Evolutionary conservation across 2,888 invertebrate species (phyloP).

Genomic region (Cremastinae sp.): DNA sequence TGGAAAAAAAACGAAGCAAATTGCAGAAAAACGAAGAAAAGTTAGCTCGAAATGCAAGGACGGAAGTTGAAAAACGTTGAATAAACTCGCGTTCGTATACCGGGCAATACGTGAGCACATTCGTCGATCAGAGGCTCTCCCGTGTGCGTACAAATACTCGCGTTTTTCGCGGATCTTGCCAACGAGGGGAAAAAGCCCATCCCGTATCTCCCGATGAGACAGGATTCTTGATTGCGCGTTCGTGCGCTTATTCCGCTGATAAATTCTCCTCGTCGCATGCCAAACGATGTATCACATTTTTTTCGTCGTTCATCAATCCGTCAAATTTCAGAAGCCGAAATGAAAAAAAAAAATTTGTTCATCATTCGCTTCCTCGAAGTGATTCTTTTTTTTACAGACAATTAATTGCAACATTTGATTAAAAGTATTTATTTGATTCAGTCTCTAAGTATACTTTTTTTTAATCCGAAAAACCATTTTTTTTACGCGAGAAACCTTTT

Average conservation of each 20-base stretch:
- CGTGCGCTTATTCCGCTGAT: slow-evolving; percentile 1
- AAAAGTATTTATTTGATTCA: too few relatives aligned
- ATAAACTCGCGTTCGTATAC: slow-evolving; percentile 23
- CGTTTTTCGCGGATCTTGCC: slow-evolving; percentile 44
- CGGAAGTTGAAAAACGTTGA: slow-evolving; percentile 55
- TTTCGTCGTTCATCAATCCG: not conserved
- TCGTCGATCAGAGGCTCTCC: slow-evolving; percentile 4
- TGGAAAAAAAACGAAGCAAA: slow-evolving; percentile 30
- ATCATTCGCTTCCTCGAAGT: too few relatives aligned
- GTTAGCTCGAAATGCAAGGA: slow-evolving; percentile 43
- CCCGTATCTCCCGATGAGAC: slow-evolving; percentile 44
- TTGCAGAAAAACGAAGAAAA: slow-evolving; percentile 30
- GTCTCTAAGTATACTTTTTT: too few relatives aligned
- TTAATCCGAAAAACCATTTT: too few relatives aligned
- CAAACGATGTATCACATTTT: slow-evolving; percentile 1
- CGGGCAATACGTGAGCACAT: not conserved
- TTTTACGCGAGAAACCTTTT: too few relatives aligned
- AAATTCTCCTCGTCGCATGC: slow-evolving; percentile 1
- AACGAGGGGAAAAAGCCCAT: slow-evolving; percentile 29
- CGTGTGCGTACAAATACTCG: slow-evolving; percentile 8
- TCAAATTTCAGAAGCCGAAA: too few relatives aligned
- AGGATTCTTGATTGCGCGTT: slow-evolving; percentile 36
- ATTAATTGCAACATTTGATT: too few relatives aligned
- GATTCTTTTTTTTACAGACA: too few relatives aligned
- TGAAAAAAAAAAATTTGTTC: too few relatives aligned